phyloP scores from a whole-genome alignment of 1,140 invertebrate species.

The Brachionus paranguensis region DNA sequence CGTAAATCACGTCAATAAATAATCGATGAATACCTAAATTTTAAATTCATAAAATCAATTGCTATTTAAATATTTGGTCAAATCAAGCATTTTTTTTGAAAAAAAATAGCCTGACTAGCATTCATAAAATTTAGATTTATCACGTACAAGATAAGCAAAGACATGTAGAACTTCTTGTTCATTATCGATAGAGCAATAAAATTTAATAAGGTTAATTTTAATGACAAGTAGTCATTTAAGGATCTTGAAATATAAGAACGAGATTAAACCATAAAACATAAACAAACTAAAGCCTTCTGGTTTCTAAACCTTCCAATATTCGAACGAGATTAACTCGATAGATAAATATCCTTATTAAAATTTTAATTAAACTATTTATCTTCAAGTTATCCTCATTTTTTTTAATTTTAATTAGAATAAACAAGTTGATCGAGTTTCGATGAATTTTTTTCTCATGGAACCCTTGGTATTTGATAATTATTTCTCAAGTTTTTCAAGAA shows the following conservation, averaged over 20 bases:
- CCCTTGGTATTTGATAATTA: no score
- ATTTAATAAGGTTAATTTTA: constrained; percentile 27
- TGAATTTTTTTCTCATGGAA: background rate
- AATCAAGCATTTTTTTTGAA: background rate
- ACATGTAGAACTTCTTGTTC: background rate
- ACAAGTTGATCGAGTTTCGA: background rate
- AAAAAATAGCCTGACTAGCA: background rate
- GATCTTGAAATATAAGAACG: background rate
- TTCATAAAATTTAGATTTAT: constrained; percentile 30
- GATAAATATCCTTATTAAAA: constrained; percentile 10
- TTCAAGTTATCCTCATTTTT: background rate
- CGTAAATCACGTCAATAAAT: constrained; percentile 26
- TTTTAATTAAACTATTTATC: constrained; percentile 6
- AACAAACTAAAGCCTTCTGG: constrained; percentile 12
- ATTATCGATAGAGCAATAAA: constrained; percentile 21
- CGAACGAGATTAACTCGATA: background rate
- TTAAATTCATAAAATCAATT: constrained; percentile 16
- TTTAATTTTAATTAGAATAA: background rate
- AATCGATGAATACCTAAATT: background rate
- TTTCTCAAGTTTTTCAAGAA: no score
- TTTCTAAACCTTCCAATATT: background rate
- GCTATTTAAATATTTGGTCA: constrained; percentile 18
- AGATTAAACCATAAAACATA: constrained; percentile 7
- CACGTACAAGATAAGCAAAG: constrained; percentile 18
- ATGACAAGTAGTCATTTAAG: constrained; percentile 23